Evolutionary conservation across 2,888 invertebrate species (phyloP).

Genomic region (Ectemnius cavifrons): DNA sequence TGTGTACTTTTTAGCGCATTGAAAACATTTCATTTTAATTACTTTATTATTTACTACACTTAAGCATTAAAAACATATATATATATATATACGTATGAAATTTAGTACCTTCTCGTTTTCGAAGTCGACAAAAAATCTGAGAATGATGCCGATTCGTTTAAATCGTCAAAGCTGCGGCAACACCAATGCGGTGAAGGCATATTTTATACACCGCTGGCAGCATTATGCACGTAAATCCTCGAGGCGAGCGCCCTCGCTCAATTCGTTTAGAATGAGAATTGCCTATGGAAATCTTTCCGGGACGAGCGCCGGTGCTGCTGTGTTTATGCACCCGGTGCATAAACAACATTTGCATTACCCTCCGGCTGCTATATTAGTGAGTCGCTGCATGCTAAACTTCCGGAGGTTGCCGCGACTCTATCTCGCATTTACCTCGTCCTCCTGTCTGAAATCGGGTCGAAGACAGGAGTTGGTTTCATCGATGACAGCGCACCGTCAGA

Average conservation of each 20-base stretch:
- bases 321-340: not conserved
- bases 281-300: not conserved
- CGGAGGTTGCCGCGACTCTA: not conserved
- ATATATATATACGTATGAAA: too few relatives aligned
- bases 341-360: not conserved
- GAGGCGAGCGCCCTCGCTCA: not conserved
- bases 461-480: slow-evolving; percentile 16
- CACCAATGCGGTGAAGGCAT: not conserved
- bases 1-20: too few relatives aligned
- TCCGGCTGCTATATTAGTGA: not conserved
- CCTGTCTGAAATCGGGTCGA: not conserved
- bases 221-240: not conserved
- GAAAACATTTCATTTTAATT: too few relatives aligned
- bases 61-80: too few relatives aligned
- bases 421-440: not conserved
- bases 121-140: not conserved
- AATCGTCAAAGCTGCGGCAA: slow-evolving; percentile 15
- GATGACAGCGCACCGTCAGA: slow-evolving; percentile 25
- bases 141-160: slow-evolving; percentile 41
- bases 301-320: not conserved
- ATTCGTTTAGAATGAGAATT: not conserved
- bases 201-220: not conserved
- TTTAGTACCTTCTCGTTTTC: too few relatives aligned
- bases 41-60: too few relatives aligned
- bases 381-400: not conserved